These are phyloP conservation scores for Volucella inanis DNA, from an alignment of 2,888 invertebrate species.

Conservation along the genomic window DNA sequence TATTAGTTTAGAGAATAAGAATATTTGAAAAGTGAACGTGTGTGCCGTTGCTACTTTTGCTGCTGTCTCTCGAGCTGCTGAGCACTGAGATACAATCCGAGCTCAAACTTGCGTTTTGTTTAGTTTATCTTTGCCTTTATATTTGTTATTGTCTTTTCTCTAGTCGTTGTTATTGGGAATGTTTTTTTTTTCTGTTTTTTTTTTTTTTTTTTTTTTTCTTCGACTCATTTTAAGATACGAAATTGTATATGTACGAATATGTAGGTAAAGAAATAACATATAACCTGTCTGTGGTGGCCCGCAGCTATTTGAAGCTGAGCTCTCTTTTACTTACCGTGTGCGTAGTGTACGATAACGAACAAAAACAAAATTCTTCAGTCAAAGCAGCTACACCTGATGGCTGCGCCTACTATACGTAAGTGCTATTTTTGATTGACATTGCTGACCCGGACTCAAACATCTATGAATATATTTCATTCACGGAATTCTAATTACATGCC, in stretches of 20 bases:
- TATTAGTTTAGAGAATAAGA: slow-evolving; percentile 67
- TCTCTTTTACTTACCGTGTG: slow-evolving; percentile 63
- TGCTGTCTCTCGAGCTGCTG: slow-evolving; percentile 37
- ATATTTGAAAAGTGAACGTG: slow-evolving; percentile 74
- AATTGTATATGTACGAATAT: slow-evolving; percentile 28
- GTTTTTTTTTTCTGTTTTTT: slow-evolving; percentile 26
- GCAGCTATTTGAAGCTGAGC: slow-evolving; percentile 69
- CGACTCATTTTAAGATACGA: slow-evolving; percentile 66
- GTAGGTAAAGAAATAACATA: slow-evolving; percentile 60
- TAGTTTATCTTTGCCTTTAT: slow-evolving; percentile 46
- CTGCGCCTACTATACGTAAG: slow-evolving; percentile 15
- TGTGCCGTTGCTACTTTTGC: slow-evolving; percentile 51
- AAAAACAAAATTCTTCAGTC: slow-evolving; percentile 68
- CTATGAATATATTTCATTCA: too few species aligned
- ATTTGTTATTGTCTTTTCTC: slow-evolving; percentile 60
- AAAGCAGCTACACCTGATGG: slow-evolving; percentile 8
- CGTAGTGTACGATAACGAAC: slow-evolving; percentile 60
- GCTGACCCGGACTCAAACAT: too few species aligned
- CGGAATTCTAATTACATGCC: too few species aligned
- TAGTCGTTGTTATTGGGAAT: slow-evolving; percentile 49
- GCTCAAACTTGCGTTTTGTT: slow-evolving; percentile 69
- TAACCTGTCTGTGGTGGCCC: slow-evolving; percentile 71
- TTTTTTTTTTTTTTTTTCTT: slow-evolving; percentile 38
- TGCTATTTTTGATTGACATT: not conserved
- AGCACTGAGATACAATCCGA: slow-evolving; percentile 43